Evolutionary conservation across 2,888 invertebrate species (phyloP).

Genomic region (Cheilosia vernalis): DNA sequence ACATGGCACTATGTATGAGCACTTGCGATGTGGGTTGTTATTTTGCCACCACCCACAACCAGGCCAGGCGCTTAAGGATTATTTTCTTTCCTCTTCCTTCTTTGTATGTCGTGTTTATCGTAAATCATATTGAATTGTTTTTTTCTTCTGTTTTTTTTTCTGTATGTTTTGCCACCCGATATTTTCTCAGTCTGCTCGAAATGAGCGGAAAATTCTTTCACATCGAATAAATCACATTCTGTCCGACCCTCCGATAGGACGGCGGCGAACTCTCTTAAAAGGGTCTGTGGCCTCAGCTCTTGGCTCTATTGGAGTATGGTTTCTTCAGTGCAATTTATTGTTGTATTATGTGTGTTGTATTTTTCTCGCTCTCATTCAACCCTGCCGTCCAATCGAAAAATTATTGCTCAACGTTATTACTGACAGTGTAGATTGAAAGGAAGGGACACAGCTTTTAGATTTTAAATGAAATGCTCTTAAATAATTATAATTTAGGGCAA

Average conservation of each 20-base stretch:
- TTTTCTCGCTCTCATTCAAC: slow-evolving; percentile 18
- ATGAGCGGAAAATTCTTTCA: slow-evolving; percentile 70
- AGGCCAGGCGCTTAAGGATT: slow-evolving; percentile 13
- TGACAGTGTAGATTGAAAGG: slow-evolving; percentile 5
- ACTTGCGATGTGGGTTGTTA: slow-evolving; percentile 52
- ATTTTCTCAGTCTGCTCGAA: slow-evolving; percentile 50
- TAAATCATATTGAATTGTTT: slow-evolving; percentile 70
- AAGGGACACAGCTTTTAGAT: background rate
- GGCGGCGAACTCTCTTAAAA: slow-evolving; percentile 45
- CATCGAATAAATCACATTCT: slow-evolving; percentile 72
- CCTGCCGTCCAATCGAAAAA: slow-evolving; percentile 34
- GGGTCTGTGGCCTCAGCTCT: slow-evolving; percentile 48
- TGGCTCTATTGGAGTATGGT: slow-evolving; percentile 13
- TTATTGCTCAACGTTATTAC: slow-evolving; percentile 35
- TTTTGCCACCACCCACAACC: slow-evolving; percentile 2
- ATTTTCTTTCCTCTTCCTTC: slow-evolving; percentile 5
- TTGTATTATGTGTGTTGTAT: slow-evolving; percentile 30
- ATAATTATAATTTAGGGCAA: too few species aligned
- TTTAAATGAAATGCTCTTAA: background rate
- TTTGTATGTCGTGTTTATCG: slow-evolving; percentile 34
- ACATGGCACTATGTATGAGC: slow-evolving; percentile 23
- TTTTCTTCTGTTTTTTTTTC: slow-evolving; percentile 4
- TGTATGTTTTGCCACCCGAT: slow-evolving; percentile 44
- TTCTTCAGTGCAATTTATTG: slow-evolving; percentile 59
- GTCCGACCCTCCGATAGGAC: slow-evolving; percentile 16